Evolutionary conservation across 2,888 invertebrate species (phyloP), one percentile per base, ranked within the genome.

Genomic region (Acanthopleura granulata): DNA sequence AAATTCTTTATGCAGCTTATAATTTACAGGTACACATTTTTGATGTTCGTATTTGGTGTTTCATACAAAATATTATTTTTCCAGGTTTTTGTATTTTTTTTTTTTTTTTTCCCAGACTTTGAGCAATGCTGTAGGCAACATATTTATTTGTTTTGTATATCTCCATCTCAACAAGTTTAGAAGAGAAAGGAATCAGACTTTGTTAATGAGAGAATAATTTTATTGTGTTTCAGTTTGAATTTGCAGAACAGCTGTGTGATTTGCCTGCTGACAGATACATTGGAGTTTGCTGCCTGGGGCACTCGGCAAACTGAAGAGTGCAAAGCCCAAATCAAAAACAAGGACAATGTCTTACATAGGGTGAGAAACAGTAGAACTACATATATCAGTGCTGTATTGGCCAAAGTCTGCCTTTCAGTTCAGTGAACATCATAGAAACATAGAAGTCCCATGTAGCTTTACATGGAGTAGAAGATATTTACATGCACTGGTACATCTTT

Each of bases 321-420:
- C 57, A 57, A 57, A 57, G 57, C 57, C 18, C 57, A 57, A 12
- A 57, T 57, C 22, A 57, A 57, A 57, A 57, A 57, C 57, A 22
- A 22, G 57, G 57, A 57, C 57, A 57, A 22, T 57, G 57, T 57
- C 57, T n/a, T 18, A n/a, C 57, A 57, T 57, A 57, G n/a, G 57
- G 57, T 57, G 22, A 57, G 57, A n/a, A 4, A 40, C 40, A 40
- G 40, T 40, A 40, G 40, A 40, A 40, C 40, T 9, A n/a, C n/a
- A n/a, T n/a, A n/a, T n/a, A 40, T 40, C 40, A 40, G 40, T 6
- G 9, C 40, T 6, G 9, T 40, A 40, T 40, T 3, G 40, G 3
- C 40, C 3, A 9, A 40, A 40, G 3, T 40, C 40, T 40, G 9
- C 40, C 40, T 40, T 40, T 40, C 40, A 40, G 4, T 40, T 40